Conservation (phyloP, 2,888 invertebrate species). For the Polydrusus pterygomalis region DNA sequence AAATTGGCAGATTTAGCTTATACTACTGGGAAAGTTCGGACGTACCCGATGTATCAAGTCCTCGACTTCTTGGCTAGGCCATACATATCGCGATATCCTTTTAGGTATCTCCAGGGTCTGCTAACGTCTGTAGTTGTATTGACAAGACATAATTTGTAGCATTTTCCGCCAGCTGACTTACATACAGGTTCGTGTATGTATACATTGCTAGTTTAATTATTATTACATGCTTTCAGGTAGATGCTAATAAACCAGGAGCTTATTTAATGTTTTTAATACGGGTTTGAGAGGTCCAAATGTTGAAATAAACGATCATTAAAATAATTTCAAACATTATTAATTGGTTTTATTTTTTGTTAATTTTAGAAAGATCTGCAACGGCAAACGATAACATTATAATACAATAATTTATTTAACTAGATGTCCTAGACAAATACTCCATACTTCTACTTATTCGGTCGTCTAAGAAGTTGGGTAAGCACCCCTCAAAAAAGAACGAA, state of each 20-base stretch:
- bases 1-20: too few relatives aligned
- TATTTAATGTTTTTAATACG: constrained; percentile 17
- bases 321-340: too few relatives aligned
- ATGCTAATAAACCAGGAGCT: constrained; percentile 33
- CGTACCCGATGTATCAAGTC: constrained; percentile 41
- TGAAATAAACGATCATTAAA: too few relatives aligned
- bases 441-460: too few relatives aligned
- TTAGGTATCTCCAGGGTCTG: constrained; percentile 59
- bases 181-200: constrained; percentile 65
- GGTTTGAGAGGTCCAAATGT: background rate
- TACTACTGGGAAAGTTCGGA: constrained; percentile 19
- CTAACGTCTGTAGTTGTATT: constrained; percentile 58
- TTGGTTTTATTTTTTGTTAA: too few relatives aligned
- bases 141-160: constrained; percentile 67
- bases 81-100: constrained; percentile 58
- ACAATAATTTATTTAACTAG: too few relatives aligned
- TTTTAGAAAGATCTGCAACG: too few relatives aligned
- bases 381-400: too few relatives aligned
- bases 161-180: constrained; percentile 64
- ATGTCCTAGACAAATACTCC: too few relatives aligned
- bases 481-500: too few relatives aligned
- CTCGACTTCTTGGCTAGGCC: constrained; percentile 51
- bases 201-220: constrained; percentile 61
- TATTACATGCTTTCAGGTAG: constrained; percentile 54
- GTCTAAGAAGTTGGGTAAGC: too few relatives aligned